Evolutionary conservation across 2,797 vertebrate genomes (phyloP).

Genomic region (Chloroceryle amazona): DNA sequence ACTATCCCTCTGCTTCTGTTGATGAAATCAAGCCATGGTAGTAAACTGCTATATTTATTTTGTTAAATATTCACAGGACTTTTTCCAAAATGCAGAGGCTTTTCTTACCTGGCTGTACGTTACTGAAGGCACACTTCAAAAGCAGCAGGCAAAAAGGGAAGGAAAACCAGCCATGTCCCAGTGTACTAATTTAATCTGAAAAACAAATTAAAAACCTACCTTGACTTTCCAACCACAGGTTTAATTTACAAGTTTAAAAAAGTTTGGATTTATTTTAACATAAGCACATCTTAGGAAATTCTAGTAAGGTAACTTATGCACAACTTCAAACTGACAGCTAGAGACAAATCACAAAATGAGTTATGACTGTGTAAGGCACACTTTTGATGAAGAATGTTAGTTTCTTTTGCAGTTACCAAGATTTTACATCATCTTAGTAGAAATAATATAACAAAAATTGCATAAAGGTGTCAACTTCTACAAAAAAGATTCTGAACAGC

Average conservation of each 20-base stretch:
- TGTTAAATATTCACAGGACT: background rate
- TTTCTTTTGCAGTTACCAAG: slow-evolving; percentile 3
- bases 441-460: background rate
- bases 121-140: background rate
- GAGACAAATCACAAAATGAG: background rate
- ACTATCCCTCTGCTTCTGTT: background rate
- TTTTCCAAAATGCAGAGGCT: background rate
- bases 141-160: background rate
- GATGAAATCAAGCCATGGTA: background rate
- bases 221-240: background rate
- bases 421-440: background rate
- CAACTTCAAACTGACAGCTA: background rate
- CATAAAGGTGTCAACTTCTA: background rate
- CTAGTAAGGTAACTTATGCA: background rate
- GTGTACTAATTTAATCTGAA: background rate
- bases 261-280: background rate
- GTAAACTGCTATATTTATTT: background rate
- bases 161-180: background rate
- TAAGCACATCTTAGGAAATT: background rate
- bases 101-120: background rate
- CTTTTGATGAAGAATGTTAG: background rate
- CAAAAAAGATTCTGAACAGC: background rate
- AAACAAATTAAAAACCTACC: background rate
- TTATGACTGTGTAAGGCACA: background rate
- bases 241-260: background rate